These are phyloP conservation scores for Myathropa florea DNA, from an alignment of 2,888 invertebrate genomes.

Conservation along the genomic window DNA sequence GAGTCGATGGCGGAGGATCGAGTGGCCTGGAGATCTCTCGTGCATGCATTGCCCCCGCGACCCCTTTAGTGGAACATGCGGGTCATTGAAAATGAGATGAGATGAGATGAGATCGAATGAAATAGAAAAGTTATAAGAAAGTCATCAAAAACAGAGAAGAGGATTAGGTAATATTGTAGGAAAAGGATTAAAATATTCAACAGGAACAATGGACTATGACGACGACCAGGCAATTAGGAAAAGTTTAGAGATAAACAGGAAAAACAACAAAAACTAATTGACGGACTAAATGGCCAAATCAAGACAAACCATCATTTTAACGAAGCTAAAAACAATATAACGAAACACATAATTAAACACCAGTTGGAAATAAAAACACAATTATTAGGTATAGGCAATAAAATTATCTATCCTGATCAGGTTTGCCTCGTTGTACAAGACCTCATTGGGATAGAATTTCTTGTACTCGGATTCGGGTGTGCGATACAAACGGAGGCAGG, in stretches of 20 bases:
- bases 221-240: too few species aligned
- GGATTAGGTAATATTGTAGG: slow-evolving; percentile 9
- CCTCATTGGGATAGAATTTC: too few species aligned
- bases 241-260: slow-evolving; percentile 5
- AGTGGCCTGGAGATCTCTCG: too few species aligned
- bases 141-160: neutral
- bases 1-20: too few species aligned
- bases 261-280: slow-evolving; percentile 22
- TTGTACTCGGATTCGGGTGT: too few species aligned
- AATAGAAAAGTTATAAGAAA: neutral
- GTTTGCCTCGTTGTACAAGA: too few species aligned
- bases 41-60: too few species aligned
- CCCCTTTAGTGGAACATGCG: too few species aligned
- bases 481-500: too few species aligned
- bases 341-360: slow-evolving; percentile 25
- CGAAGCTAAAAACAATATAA: slow-evolving; percentile 16
- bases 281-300: slow-evolving; percentile 14
- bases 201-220: slow-evolving; percentile 21
- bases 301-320: slow-evolving; percentile 18
- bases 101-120: too few species aligned
- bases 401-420: too few species aligned
- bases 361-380: slow-evolving; percentile 11
- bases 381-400: slow-evolving; percentile 2
- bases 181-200: slow-evolving; percentile 14
- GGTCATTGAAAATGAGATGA: too few species aligned